A percentile compares a stretch with the other conserved stretches of the same genome.
Evolutionary conservation across 53 echinoderm and acorn worm genomes (phyloP).

Genomic region (Pentamera pediparva): DNA sequence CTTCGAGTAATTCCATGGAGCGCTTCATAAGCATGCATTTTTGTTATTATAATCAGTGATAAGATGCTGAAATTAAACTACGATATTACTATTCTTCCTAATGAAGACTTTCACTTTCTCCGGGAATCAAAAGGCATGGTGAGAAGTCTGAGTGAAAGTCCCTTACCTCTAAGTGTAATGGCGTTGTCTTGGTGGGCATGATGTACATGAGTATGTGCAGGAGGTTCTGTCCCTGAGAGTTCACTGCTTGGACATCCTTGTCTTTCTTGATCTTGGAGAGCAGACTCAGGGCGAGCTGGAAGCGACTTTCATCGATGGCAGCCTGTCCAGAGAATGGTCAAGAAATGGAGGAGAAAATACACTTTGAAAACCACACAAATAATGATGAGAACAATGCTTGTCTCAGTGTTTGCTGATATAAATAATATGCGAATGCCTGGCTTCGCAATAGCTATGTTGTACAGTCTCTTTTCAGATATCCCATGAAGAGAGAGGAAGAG

Average conservation of each 20-base stretch:
- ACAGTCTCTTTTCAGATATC: too few relatives aligned
- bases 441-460: too few relatives aligned
- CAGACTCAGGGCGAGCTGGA: slow-evolving; percentile 75
- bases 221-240: slow-evolving; percentile 61
- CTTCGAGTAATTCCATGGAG: too few relatives aligned
- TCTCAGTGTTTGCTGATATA: too few relatives aligned
- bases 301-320: slow-evolving; percentile 76
- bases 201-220: slow-evolving; percentile 68
- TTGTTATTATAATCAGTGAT: too few relatives aligned
- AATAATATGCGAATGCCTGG: too few relatives aligned
- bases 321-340: slow-evolving; percentile 34
- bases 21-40: too few relatives aligned
- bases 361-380: neutral
- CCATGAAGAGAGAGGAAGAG: too few relatives aligned
- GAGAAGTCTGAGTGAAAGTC: neutral
- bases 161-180: slow-evolving; percentile 17
- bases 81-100: too few relatives aligned
- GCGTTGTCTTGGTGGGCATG: slow-evolving; percentile 28
- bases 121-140: too few relatives aligned
- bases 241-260: slow-evolving; percentile 47
- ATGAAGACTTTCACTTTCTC: too few relatives aligned
- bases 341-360: neutral
- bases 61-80: too few relatives aligned
- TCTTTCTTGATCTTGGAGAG: slow-evolving; percentile 69
- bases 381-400: neutral